Evolutionary conservation across 2,113 vertebrate species (phyloP).

Genomic region (Ailuropoda melanoleuca): DNA sequence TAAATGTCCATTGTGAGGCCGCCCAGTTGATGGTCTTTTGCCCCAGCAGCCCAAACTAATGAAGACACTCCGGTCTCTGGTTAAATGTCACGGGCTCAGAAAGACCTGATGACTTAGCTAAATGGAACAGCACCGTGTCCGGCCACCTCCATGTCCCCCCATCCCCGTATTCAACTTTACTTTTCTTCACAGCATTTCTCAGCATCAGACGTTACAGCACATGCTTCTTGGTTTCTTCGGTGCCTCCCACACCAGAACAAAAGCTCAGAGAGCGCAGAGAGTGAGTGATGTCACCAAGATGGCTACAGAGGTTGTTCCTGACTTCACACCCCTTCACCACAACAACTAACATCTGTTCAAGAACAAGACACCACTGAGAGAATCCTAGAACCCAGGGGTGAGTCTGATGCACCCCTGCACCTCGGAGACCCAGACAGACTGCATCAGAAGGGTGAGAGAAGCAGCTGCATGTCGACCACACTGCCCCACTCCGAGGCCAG

Average conservation of each 20-base stretch:
- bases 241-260: neutral
- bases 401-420: neutral
- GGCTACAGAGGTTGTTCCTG: neutral
- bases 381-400: neutral
- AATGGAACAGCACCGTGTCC: neutral
- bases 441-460: neutral
- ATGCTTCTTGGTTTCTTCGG: neutral
- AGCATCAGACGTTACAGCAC: fast-evolving
- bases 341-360: neutral
- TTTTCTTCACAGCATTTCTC: neutral
- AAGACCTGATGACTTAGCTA: neutral
- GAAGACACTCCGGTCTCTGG: neutral
- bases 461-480: neutral
- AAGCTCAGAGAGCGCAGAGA: neutral
- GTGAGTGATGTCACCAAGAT: neutral
- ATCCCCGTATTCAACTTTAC: neutral
- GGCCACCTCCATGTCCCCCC: neutral
- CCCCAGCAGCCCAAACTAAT: neutral
- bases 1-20: neutral
- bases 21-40: neutral
- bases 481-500: neutral
- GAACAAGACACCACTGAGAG: neutral
- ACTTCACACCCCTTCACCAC: neutral
- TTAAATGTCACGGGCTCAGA: neutral
- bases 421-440: neutral